These are phyloP conservation scores for Zapus hudsonius DNA, from an alignment of 2,113 vertebrate genomes.

Conservation along the genomic window DNA sequence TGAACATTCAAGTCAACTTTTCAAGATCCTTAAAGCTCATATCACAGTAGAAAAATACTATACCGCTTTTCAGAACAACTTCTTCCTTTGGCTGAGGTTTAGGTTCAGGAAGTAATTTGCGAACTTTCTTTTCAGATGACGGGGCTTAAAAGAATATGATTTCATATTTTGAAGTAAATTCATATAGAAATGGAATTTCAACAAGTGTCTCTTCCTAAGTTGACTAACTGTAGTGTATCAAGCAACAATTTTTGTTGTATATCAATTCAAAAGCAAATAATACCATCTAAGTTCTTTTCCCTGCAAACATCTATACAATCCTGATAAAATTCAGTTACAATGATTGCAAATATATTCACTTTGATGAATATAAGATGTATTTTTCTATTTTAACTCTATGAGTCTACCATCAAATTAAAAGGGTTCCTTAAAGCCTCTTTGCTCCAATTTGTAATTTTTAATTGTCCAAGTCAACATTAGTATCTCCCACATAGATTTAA, in stretches of 20 bases:
- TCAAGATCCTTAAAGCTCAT: conserved; percentile 8
- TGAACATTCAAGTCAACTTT: conserved; percentile 58
- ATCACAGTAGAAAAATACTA: conserved; percentile 67
- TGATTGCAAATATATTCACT: conserved; percentile 19
- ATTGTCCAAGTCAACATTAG: background rate
- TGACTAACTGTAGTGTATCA: conserved; percentile 11
- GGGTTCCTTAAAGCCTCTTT: background rate
- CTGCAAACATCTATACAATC: background rate
- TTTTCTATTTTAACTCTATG: background rate
- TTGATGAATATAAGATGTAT: conserved; percentile 10
- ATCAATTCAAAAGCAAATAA: conserved; percentile 41
- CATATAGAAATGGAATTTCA: conserved; percentile 66
- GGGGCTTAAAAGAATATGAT: conserved; percentile 87
- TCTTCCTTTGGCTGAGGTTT: conserved; percentile 89
- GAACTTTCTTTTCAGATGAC: conserved; percentile 88
- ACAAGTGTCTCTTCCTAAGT: conserved; percentile 53
- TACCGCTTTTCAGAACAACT: conserved; percentile 90
- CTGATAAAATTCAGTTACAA: background rate
- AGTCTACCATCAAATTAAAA: conserved; percentile 33
- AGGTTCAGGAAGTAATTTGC: conserved; percentile 86
- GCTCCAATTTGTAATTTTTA: background rate
- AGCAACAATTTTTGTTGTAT: conserved; percentile 46
- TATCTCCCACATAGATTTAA: background rate
- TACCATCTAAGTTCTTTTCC: background rate
- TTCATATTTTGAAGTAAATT: conserved; percentile 80